These are phyloP conservation scores for Drosophila limbata DNA, from an alignment of 2,888 invertebrate genomes.

Conservation along the genomic window DNA sequence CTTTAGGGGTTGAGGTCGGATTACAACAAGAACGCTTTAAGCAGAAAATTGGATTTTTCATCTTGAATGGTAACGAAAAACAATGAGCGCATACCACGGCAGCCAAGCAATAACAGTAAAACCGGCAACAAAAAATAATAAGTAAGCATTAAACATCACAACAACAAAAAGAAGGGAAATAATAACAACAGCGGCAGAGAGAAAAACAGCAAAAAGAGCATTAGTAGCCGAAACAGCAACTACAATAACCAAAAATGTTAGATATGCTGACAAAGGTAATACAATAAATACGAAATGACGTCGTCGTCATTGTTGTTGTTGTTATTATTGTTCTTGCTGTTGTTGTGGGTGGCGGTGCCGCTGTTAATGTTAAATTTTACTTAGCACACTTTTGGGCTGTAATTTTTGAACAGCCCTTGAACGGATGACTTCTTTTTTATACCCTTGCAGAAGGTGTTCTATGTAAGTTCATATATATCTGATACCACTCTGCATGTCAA, in stretches of 20 bases:
- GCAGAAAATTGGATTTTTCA: constrained; percentile 79
- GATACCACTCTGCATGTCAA: no score
- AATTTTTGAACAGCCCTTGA: constrained; percentile 46
- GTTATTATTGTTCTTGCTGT: constrained; percentile 21
- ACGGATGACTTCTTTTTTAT: constrained; percentile 41
- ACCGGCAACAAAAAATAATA: constrained; percentile 75
- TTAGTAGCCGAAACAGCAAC: constrained; percentile 22
- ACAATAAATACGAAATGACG: constrained; percentile 79
- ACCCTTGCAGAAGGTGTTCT: no score
- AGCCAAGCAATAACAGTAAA: constrained; percentile 71
- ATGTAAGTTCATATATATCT: no score
- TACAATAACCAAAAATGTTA: constrained; percentile 70
- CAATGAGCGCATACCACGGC: constrained; percentile 63
- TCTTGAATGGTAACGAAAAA: constrained; percentile 68
- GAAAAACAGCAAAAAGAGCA: constrained; percentile 25
- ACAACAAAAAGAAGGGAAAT: constrained; percentile 37
- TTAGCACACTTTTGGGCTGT: constrained; percentile 61
- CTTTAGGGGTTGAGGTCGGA: constrained; percentile 47
- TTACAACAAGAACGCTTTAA: constrained; percentile 70
- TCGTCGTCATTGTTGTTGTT: constrained; percentile 18
- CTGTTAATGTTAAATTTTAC: constrained; percentile 68
- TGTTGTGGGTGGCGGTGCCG: constrained; percentile 37
- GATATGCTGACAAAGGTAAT: constrained; percentile 80
- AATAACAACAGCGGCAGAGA: constrained; percentile 29
- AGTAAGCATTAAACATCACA: constrained; percentile 71